Conservation (phyloP, 2,797 vertebrate genomes). For the Morus bassanus region DNA sequence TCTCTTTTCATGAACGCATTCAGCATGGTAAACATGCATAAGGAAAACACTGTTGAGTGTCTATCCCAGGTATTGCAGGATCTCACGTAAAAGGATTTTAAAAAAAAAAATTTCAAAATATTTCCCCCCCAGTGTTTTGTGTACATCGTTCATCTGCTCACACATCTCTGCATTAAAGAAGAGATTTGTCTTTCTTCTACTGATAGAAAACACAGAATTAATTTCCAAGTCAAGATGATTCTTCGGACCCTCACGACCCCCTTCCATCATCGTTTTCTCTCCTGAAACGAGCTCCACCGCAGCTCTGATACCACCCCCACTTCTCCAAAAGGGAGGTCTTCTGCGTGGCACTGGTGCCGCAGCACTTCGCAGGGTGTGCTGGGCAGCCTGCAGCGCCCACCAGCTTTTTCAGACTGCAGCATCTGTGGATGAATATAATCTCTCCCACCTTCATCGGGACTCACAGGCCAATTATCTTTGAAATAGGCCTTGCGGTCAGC, state of each 20-base stretch:
- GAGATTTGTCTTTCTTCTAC: neutral
- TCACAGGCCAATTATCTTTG: neutral
- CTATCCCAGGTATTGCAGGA: rapidly evolving
- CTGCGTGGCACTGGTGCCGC: neutral
- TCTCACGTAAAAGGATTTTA: neutral
- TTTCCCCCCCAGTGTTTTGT: rapidly evolving
- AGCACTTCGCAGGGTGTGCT: neutral
- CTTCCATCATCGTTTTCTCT: neutral
- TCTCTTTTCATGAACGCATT: rapidly evolving
- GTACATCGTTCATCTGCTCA: neutral
- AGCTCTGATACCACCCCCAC: neutral
- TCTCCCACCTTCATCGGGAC: neutral
- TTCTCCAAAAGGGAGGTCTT: neutral
- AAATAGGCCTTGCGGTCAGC: neutral
- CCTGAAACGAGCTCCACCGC: neutral
- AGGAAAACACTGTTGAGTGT: neutral
- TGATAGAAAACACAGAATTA: neutral
- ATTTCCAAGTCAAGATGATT: neutral
- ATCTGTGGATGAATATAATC: neutral
- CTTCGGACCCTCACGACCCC: neutral
- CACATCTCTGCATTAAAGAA: neutral
- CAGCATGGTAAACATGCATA: neutral
- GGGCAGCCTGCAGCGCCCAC: neutral
- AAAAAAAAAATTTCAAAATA: rapidly evolving
- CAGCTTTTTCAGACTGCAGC: neutral